Conservation (phyloP, 2,888 invertebrate species). For the Mechanitis messenoides region DNA sequence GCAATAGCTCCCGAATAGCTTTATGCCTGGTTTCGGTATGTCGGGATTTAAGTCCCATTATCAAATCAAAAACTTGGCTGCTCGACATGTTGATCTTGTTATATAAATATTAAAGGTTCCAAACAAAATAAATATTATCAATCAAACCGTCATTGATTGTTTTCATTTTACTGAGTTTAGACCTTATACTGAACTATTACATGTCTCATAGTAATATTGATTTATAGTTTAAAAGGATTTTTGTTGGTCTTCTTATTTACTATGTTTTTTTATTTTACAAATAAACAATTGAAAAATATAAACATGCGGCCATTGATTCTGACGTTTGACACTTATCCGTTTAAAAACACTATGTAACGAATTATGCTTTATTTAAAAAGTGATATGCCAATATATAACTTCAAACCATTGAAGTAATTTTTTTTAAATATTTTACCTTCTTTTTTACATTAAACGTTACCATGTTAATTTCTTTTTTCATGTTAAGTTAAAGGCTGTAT, state of each 20-base stretch:
- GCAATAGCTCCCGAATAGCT: slow-evolving; percentile 90
- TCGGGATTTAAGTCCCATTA: slow-evolving; percentile 90
- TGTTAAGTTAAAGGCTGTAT: no score
- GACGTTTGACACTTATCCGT: slow-evolving; percentile 22
- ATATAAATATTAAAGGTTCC: slow-evolving; percentile 23
- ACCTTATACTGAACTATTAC: no score
- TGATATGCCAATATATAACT: no score
- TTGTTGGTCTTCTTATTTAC: background rate
- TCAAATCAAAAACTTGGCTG: slow-evolving; percentile 80
- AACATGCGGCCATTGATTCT: slow-evolving; percentile 50
- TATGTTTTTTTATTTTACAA: background rate
- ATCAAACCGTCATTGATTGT: background rate
- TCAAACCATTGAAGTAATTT: no score
- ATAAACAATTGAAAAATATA: slow-evolving; percentile 33
- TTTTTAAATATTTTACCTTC: no score
- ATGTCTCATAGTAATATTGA: background rate
- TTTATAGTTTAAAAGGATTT: background rate
- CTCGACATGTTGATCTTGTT: slow-evolving; percentile 23
- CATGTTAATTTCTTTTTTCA: no score
- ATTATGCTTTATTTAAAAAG: no score
- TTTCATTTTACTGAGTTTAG: no score
- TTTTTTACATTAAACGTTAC: no score
- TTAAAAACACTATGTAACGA: no score
- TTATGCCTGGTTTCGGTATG: slow-evolving; percentile 89
- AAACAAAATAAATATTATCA: slow-evolving; percentile 1